These are phyloP conservation scores for Acrocephalus scirpaceus DNA, from an alignment of 2,797 vertebrate species.

Conservation along the genomic window DNA sequence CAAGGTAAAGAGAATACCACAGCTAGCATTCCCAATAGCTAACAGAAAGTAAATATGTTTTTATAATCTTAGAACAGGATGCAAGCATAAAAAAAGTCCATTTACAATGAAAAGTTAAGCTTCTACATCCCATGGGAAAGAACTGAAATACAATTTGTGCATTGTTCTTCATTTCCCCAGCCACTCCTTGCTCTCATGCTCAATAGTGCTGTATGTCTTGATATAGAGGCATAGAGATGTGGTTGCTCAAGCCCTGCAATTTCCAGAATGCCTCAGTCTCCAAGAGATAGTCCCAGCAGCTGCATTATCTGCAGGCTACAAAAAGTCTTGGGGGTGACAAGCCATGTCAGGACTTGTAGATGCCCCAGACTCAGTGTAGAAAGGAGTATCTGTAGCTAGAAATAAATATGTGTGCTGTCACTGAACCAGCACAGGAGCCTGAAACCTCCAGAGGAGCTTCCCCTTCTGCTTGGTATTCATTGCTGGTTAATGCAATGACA, in stretches of 20 bases:
- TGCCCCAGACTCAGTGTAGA: neutral
- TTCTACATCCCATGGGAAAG: neutral
- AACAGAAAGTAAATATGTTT: constrained; percentile 22
- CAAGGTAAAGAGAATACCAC: neutral
- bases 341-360: neutral
- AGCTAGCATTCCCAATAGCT: neutral
- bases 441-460: neutral
- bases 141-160: neutral
- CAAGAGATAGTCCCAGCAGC: neutral
- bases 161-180: neutral
- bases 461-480: neutral
- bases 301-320: neutral
- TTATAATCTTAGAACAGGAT: constrained; percentile 32
- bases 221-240: neutral
- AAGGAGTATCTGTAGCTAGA: neutral
- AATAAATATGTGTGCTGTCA: neutral
- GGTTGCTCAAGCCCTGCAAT: neutral
- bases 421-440: neutral
- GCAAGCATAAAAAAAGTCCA: constrained; percentile 14
- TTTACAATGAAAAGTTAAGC: neutral
- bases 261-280: neutral
- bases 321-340: neutral
- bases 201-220: neutral
- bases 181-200: neutral
- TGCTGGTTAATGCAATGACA: neutral